phyloP scores from a whole-genome alignment of 2,113 vertebrate genomes.

The Pagrus major region DNA sequence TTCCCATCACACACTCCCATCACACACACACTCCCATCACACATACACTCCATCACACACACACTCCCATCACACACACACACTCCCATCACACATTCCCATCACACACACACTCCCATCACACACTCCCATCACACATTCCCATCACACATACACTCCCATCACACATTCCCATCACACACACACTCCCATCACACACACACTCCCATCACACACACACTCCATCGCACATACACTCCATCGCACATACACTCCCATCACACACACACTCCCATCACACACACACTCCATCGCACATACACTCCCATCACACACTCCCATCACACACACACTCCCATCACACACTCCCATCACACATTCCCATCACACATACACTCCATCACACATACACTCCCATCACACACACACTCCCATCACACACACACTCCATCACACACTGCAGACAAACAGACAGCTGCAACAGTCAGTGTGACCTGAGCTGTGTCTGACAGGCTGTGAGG shows the following conservation, averaged over 20 bases:
- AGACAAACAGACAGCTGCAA: background rate
- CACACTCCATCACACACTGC: conserved; percentile 35
- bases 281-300: too few species aligned
- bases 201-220: too few species aligned
- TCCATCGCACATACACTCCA: conserved; percentile 45
- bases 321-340: too few species aligned
- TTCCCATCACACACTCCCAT: too few species aligned
- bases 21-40: conserved; percentile 45
- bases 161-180: conserved; percentile 53
- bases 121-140: too few species aligned
- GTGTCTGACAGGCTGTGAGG: background rate
- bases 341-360: conserved; percentile 37
- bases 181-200: conserved; percentile 36
- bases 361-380: too few species aligned
- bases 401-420: too few species aligned
- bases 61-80: conserved; percentile 57
- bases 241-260: too few species aligned
- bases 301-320: too few species aligned
- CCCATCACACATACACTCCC: too few species aligned
- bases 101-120: conserved; percentile 46
- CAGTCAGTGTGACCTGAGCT: background rate
- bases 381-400: conserved; percentile 44
- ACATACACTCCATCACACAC: too few species aligned
- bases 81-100: too few species aligned
- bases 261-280: conserved; percentile 44